Conservation (phyloP, 2,797 vertebrate species). For the Karalla daura region DNA sequence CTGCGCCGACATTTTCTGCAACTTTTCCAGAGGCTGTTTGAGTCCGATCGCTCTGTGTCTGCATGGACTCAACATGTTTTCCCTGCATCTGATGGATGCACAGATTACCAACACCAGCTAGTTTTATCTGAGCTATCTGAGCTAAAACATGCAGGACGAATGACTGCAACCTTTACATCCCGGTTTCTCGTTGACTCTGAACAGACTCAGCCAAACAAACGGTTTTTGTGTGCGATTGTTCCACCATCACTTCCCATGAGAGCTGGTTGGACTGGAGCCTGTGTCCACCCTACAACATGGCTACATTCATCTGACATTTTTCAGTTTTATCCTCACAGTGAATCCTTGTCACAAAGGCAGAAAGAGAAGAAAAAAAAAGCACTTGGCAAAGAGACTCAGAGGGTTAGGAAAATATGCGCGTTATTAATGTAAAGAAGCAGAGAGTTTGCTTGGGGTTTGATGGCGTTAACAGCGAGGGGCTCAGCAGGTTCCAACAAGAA, state of each 20-base stretch:
- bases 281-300: constrained; percentile 13
- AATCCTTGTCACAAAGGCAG: constrained; percentile 54
- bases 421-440: constrained; percentile 25
- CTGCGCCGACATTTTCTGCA: too few relatives aligned
- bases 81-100: too few relatives aligned
- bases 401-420: constrained; percentile 63
- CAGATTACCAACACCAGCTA: too few relatives aligned
- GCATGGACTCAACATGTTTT: too few relatives aligned
- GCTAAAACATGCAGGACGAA: neutral
- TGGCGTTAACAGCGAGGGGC: constrained; percentile 34
- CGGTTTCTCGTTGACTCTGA: neutral
- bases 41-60: too few relatives aligned
- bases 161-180: constrained; percentile 2
- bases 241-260: constrained; percentile 28
- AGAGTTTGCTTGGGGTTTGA: constrained; percentile 16
- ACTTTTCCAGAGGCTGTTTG: too few relatives aligned
- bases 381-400: constrained; percentile 40
- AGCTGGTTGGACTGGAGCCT: constrained; percentile 16
- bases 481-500: constrained; percentile 68
- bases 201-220: constrained; percentile 21
- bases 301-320: neutral
- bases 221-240: too few relatives aligned
- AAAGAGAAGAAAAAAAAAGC: constrained; percentile 53
- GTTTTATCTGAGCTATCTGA: too few relatives aligned
- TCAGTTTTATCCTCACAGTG: neutral